Conservation (phyloP, 2,888 invertebrate genomes). For the Alitta virens region DNA sequence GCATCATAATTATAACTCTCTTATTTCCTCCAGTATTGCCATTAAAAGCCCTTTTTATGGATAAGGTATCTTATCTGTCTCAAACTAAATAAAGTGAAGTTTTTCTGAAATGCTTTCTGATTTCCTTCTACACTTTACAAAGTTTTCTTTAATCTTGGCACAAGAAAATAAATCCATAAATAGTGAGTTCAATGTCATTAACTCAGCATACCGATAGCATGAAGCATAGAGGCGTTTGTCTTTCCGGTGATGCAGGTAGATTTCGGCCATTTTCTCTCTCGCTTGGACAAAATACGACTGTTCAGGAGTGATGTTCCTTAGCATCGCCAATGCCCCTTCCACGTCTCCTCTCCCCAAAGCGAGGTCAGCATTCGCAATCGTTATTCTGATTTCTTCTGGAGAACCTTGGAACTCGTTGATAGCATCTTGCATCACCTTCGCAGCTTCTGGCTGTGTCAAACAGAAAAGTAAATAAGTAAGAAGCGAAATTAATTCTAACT, state of each 20-base stretch:
- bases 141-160: too few relatives aligned
- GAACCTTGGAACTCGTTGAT: constrained; percentile 66
- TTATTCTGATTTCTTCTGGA: constrained; percentile 79
- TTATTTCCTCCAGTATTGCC: too few relatives aligned
- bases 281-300: constrained; percentile 81
- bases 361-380: constrained; percentile 82
- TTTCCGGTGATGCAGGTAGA: constrained; percentile 81
- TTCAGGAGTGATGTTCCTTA: constrained; percentile 74
- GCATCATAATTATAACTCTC: too few relatives aligned
- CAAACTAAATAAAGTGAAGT: too few relatives aligned
- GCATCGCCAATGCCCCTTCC: constrained; percentile 76
- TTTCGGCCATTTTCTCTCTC: constrained; percentile 74
- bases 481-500: too few relatives aligned
- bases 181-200: too few relatives aligned
- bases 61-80: too few relatives aligned
- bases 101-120: too few relatives aligned
- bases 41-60: too few relatives aligned
- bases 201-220: constrained; percentile 65
- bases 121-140: too few relatives aligned
- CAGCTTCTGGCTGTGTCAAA: constrained; percentile 76
- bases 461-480: too few relatives aligned
- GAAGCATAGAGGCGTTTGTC: constrained; percentile 83
- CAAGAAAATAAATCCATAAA: too few relatives aligned
- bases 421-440: constrained; percentile 73
- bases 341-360: constrained; percentile 77